A percentile compares a stretch with the other conserved stretches of the same genome.
phyloP scores from a whole-genome alignment of 2,797 vertebrate species.

The Phylloscopus collybita region DNA sequence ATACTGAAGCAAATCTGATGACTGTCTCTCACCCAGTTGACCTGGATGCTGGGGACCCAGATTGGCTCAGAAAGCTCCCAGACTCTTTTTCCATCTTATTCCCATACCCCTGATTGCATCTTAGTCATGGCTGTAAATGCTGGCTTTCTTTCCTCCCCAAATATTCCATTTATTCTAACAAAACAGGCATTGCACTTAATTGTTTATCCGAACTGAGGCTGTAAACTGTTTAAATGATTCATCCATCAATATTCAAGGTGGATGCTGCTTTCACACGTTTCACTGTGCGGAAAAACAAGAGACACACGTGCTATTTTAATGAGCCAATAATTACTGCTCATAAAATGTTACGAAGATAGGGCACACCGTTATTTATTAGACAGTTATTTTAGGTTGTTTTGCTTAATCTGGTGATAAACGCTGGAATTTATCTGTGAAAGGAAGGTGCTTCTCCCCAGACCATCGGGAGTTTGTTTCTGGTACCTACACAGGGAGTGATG shows the following conservation, averaged over 20 bases:
- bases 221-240: constrained; percentile 6
- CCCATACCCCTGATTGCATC: not conserved
- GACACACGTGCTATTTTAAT: not conserved
- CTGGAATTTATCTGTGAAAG: not conserved
- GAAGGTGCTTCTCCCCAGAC: not conserved
- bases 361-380: not conserved
- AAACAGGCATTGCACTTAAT: not conserved
- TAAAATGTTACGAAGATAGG: not conserved
- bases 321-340: not conserved
- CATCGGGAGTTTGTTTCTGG: not conserved
- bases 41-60: not conserved
- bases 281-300: not conserved
- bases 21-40: not conserved
- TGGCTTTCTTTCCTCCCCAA: not conserved
- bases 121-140: not conserved
- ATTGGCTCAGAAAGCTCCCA: not conserved
- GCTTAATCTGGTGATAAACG: not conserved
- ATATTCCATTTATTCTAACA: not conserved
- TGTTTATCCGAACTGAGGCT: constrained; percentile 21
- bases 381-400: not conserved
- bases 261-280: not conserved
- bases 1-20: not conserved
- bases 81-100: not conserved
- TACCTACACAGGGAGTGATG: rapidly evolving
- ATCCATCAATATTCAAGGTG: constrained; percentile 18